Base-by-base conservation (phyloP, 1,140 invertebrate genomes). In the Atopsyche davidsoni region DNA sequence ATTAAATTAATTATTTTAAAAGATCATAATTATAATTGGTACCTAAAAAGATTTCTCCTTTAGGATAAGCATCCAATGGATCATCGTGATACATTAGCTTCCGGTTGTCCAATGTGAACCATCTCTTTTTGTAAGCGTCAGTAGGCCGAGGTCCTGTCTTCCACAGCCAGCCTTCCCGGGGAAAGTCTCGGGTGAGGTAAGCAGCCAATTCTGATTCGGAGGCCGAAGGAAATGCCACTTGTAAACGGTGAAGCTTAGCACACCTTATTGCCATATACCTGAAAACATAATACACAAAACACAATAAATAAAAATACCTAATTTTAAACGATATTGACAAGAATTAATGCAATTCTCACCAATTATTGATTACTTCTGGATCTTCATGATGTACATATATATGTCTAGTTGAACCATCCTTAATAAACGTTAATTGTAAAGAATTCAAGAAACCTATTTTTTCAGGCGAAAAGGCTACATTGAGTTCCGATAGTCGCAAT, bases 61-160 rank as follows among this genome's bases (percentile, higher is more conserved):
- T 92, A 0, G 91, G 86, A 72, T 87, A 86, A 1, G 89, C 85
- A 65, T 89, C 86, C 76, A 83, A 59, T 0, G 87, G 85, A 64
- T 91, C 87, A 63, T 90, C 85, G 59, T 90, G 86, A 62, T 93
- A 94, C 88, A 93, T 92, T 2, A 96, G 72, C 69, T 92, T 92
- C 42, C 90, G 78, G 55, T 85, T 81, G 60, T 92, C 89, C n/a
- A 94, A 64, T 0, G 87, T 90, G 61, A 93, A 92, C 89, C 89
- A 94, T 34, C 89, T 68, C 60, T 85, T 84, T 58, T 85, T 85
- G 61, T 88, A 93, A 1, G 82, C 83, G 64, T 93, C 89, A 11
- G 79, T 81, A 3, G 78, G 74, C 50, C 80, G 73, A 1, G 90
- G 89, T 2, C 91, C 91, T 4, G 89, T 92, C 75, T 95, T 87